Base-by-base conservation (phyloP, 2,113 vertebrate species). In the Pteruthius melanotis region DNA sequence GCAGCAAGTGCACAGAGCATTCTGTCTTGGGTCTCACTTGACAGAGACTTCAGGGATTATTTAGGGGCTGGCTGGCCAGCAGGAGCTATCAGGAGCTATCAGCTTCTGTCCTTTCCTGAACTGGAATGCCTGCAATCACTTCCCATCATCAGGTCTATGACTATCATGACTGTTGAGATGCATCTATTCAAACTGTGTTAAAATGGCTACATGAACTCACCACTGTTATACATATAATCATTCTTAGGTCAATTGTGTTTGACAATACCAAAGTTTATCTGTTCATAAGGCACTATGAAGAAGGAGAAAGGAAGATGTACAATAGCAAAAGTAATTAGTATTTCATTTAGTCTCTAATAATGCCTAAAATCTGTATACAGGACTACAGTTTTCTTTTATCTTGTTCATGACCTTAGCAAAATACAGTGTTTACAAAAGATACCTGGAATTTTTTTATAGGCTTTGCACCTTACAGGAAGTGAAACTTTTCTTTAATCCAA, bases 1-100 rank as follows among this genome's bases (percentile, higher is more conserved):
- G 39, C 61, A 68, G 44, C 47, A 30, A n/a, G 31, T 1, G 0
- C 33, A n/a, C 1, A 2, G 14, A 64, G 21, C 13, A 3, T n/a
- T 27, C 45, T 72, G 9, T 15, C 4, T 7, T 3, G 28, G 15
- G 14, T 26, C 19, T 33, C 21, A 54, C 20, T 19, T 61, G 35
- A 20, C 47, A 70, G 37, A 86, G 44, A 39, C 56, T 42, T 42
- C 44, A 30, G 39, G 33, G 31, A 24, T 54, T 57, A 66, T 13
- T 57, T 33, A 37, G 11, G n/a, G n/a, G 45, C 31, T 69, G 60
- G 24, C 15, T 6, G 7, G 22, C 7, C 65, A 87, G 42, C 42
- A 37, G n/a, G n/a, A n/a, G n/a, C n/a, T n/a, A n/a, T n/a, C 64
- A 66, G 53, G n/a, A 84, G n/a, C 54, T 61, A 30, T 13, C 39